Evolutionary conservation across 2,797 vertebrate species (phyloP), one percentile per base, ranked within the genome.

Genomic region (Rhinatrema bivittatum): DNA sequence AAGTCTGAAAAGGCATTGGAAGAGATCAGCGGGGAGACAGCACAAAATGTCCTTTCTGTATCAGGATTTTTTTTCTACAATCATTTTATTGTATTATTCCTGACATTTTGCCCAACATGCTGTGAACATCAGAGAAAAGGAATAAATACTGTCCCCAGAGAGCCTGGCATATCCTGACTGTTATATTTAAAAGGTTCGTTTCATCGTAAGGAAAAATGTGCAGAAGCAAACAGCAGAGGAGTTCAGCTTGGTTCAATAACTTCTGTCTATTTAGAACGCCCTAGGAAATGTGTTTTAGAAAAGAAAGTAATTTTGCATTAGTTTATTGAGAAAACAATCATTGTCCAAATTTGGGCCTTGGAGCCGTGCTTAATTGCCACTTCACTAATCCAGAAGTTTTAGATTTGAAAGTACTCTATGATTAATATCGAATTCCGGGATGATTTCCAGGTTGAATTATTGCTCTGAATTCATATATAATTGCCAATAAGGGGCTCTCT

Each of bases 361-460:
- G 22, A 28, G 35, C 37, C 24, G 4, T 7, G 9, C 7, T 33
- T 34, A 22, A 26, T 9, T 11, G 12, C 38, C 3, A 3, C 23
- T n/a, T 13, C 10, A 3, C 5, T 37, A 35, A 31, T 21, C 25
- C 12, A 20, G 24, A 25, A 12, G 2, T 2, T 5, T 14, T 44
- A 51, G 10, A 16, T 25, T 31, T 15, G 17, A 24, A 7, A 22
- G 23, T 39, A 15, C 35, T 16, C 19, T 12, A 8, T 19, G 36
- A 23, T 23, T 49, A 40, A 16, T 14, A 36, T 25, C 44, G 35
- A 36, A 46, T 48, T 56, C 12, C 1, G 15, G 8, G 2, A 16
- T 32, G 23, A 46, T 56, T 48, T 50, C 24, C 50, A 25, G n/a
- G 14, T 41, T 11, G 12, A 23, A 42, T 4, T n/a, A 15, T 26